Conservation (phyloP, 2,113 vertebrate species). For the Podarcis muralis region DNA sequence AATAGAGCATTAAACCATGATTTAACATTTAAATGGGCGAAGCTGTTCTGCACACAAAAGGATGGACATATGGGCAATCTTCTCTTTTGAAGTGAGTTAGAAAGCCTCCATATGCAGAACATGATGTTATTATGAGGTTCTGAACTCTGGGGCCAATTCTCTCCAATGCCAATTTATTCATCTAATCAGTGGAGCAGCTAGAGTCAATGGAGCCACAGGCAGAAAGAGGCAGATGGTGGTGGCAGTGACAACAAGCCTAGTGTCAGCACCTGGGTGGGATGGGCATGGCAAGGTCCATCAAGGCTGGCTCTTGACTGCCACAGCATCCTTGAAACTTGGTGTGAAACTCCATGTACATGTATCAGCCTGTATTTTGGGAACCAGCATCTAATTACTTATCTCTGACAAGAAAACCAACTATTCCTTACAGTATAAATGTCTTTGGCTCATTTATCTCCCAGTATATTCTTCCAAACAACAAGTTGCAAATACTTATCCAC, state of each 20-base stretch:
- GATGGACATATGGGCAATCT: neutral
- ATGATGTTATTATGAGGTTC: neutral
- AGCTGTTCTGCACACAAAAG: neutral
- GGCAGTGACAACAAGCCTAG: too few relatives aligned
- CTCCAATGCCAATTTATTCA: neutral
- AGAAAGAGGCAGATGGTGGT: too few relatives aligned
- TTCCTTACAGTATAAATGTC: neutral
- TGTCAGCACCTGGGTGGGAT: too few relatives aligned
- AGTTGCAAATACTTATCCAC: conserved; percentile 11
- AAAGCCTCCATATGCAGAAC: neutral
- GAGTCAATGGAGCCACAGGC: too few relatives aligned
- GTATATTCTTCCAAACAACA: neutral
- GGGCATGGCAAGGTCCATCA: too few relatives aligned
- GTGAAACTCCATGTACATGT: too few relatives aligned
- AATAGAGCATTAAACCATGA: neutral
- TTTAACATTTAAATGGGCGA: neutral
- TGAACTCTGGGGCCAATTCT: neutral
- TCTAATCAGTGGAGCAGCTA: too few relatives aligned
- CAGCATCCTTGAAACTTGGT: too few relatives aligned
- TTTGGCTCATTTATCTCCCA: neutral
- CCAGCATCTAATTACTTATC: neutral
- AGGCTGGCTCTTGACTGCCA: too few relatives aligned
- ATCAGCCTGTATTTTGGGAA: neutral
- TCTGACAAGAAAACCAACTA: neutral
- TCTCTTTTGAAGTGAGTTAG: neutral